Evolutionary conservation across 2,888 invertebrate species (phyloP).

Genomic region (Drosophila antonietae): DNA sequence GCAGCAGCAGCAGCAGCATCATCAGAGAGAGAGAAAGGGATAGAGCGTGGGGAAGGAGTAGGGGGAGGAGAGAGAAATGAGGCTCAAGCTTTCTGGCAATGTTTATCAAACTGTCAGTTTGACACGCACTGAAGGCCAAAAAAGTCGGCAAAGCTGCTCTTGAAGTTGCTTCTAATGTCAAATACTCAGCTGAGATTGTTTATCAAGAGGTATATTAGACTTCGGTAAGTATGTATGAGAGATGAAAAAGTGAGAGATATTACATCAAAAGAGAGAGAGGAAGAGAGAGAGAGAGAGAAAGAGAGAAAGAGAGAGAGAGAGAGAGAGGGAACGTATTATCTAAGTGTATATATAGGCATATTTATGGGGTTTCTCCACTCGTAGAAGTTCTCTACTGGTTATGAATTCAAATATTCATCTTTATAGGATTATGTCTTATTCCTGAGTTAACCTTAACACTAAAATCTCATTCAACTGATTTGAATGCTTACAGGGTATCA

Average conservation of each 20-base stretch:
- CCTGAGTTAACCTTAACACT: too few species aligned
- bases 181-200: neutral
- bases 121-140: conserved; percentile 14
- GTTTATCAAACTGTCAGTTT: conserved; percentile 46
- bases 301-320: too few species aligned
- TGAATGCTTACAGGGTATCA: too few species aligned
- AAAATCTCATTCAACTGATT: too few species aligned
- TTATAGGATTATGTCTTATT: too few species aligned
- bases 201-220: neutral
- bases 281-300: too few species aligned
- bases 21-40: neutral
- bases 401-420: too few species aligned
- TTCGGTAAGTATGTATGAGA: neutral
- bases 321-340: too few species aligned
- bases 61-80: neutral
- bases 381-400: too few species aligned
- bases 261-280: too few species aligned
- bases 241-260: neutral
- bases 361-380: neutral
- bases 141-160: conserved; percentile 14
- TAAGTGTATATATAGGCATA: neutral
- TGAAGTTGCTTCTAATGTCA: conserved; percentile 24
- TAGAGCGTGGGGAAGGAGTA: neutral
- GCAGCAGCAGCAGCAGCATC: neutral
- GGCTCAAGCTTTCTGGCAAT: conserved; percentile 34